phyloP scores from a whole-genome alignment of 2,797 vertebrate species.

The Acrocephalus scirpaceus region DNA sequence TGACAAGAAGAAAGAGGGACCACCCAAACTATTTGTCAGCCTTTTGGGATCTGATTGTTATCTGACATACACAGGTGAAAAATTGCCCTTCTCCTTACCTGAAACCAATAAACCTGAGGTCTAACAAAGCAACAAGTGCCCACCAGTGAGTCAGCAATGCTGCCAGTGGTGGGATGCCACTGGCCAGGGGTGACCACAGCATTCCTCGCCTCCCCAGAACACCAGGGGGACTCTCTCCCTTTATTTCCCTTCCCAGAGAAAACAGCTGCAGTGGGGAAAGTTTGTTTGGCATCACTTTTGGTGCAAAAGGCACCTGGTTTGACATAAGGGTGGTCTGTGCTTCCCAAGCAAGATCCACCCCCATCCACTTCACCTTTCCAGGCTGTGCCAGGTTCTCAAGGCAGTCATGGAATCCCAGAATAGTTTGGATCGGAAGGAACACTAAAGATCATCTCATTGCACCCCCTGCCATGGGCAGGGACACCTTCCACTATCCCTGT shows the following conservation, averaged over 20 bases:
- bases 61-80: background rate
- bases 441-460: fast-evolving
- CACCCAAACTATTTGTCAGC: fast-evolving
- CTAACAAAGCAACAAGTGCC: background rate
- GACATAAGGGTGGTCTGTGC: background rate
- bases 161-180: background rate
- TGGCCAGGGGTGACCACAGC: background rate
- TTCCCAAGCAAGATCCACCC: background rate
- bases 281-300: background rate
- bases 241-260: background rate
- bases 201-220: background rate
- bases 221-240: background rate
- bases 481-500: fast-evolving
- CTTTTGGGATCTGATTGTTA: background rate
- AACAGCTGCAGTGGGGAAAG: background rate
- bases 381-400: background rate
- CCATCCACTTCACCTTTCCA: background rate
- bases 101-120: slow-evolving; percentile 26
- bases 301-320: background rate
- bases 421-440: background rate
- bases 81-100: background rate
- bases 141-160: background rate
- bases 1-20: background rate
- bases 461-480: background rate
- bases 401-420: background rate